Percentiles rank a stretch among this genome's conserved stretches.
Evolutionary conservation across 2,113 vertebrate species (phyloP).

Genomic region (Rhadina sibilatrix): DNA sequence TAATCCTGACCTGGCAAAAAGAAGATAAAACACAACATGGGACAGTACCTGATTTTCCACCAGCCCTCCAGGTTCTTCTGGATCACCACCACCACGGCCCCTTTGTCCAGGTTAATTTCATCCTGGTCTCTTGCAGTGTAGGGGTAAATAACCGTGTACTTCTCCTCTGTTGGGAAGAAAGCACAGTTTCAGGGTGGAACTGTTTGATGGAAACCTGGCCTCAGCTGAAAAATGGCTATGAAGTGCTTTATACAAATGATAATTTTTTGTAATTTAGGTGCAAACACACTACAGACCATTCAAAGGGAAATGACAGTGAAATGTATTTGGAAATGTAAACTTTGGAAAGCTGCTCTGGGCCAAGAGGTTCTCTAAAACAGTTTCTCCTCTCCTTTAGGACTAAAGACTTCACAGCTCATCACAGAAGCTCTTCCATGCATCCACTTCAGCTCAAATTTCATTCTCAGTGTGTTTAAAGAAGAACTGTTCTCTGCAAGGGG

Average conservation of each 20-base stretch:
- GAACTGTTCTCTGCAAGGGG: not conserved
- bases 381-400: not conserved
- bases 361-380: not conserved
- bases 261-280: not conserved
- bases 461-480: not conserved
- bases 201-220: not conserved
- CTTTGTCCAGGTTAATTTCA: constrained; percentile 93
- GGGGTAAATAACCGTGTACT: constrained; percentile 91
- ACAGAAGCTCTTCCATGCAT: not conserved
- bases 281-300: not conserved
- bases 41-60: constrained; percentile 96
- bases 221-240: not conserved
- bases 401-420: not conserved
- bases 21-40: not conserved
- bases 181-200: not conserved
- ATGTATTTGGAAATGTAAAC: not conserved
- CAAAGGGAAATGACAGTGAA: not conserved
- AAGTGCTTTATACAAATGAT: not conserved
- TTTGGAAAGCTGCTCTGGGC: not conserved
- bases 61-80: constrained; percentile 99
- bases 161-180: constrained; percentile 83
- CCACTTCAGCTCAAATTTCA: not conserved
- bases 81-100: constrained; percentile 90
- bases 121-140: constrained; percentile 92
- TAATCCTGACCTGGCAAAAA: not conserved